Percentiles rank a stretch among this genome's conserved stretches.
Conservation (phyloP, 1,140 invertebrate species). For the Oscheius sp. region DNA sequence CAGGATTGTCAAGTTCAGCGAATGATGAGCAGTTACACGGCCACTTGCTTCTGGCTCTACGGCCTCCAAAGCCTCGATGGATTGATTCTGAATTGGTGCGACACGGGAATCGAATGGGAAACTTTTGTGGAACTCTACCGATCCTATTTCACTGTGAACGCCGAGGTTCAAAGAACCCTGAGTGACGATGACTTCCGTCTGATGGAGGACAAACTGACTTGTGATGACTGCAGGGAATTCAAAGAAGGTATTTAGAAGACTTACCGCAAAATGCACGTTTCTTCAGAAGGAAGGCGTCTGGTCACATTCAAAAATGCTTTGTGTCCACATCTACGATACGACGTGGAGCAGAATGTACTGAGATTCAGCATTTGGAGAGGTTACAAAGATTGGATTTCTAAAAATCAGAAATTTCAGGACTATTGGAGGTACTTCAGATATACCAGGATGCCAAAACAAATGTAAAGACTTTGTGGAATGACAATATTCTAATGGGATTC, state of each 20-base stretch:
- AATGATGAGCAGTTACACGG: slow-evolving; percentile 58
- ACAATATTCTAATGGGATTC: slow-evolving; percentile 35
- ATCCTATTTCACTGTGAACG: slow-evolving; percentile 55
- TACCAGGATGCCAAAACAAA: slow-evolving; percentile 34
- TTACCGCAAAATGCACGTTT: too few species aligned
- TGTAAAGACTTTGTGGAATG: slow-evolving; percentile 31
- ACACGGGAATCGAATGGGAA: slow-evolving; percentile 56
- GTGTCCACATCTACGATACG: slow-evolving; percentile 32
- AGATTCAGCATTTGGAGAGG: slow-evolving; percentile 39
- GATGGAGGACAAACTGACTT: slow-evolving; percentile 54
- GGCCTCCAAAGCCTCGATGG: slow-evolving; percentile 52
- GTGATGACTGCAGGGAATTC: slow-evolving; percentile 46
- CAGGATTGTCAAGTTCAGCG: slow-evolving; percentile 60
- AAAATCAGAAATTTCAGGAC: slow-evolving; percentile 1
- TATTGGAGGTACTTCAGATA: slow-evolving; percentile 37
- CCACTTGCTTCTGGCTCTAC: slow-evolving; percentile 60
- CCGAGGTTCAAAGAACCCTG: slow-evolving; percentile 51
- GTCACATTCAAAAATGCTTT: slow-evolving; percentile 57
- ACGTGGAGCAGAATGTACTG: slow-evolving; percentile 23
- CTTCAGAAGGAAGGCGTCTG: slow-evolving; percentile 11
- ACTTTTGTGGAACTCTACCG: slow-evolving; percentile 54
- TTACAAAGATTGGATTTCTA: neutral
- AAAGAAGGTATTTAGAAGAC: too few species aligned
- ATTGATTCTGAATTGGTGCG: slow-evolving; percentile 55
- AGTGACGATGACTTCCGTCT: slow-evolving; percentile 51